phyloP scores from a whole-genome alignment of 2,888 invertebrate species.

The Emmelina monodactyla region DNA sequence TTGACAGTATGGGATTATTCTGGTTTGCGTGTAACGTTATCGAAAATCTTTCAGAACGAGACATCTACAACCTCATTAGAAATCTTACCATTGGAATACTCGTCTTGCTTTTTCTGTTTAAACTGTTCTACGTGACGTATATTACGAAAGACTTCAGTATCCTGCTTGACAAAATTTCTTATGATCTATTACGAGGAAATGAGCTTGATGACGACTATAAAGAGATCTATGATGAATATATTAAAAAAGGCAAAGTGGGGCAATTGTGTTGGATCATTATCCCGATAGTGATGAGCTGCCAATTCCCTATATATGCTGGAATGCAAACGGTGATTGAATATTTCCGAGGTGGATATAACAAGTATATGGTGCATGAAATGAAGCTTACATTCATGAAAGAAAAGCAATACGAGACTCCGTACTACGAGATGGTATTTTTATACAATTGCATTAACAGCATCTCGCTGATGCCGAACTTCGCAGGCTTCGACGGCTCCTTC shows the following conservation, averaged over 20 bases:
- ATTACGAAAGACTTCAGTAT: conserved; percentile 27
- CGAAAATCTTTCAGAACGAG: conserved; percentile 26
- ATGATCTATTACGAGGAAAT: conserved; percentile 32
- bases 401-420: conserved; percentile 35
- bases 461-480: conserved; percentile 28
- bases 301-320: conserved; percentile 36
- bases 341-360: conserved; percentile 14
- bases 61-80: conserved; percentile 33
- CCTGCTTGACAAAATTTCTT: conserved; percentile 29
- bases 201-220: conserved; percentile 29
- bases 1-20: conserved; percentile 27
- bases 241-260: conserved; percentile 27
- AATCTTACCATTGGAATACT: conserved; percentile 32
- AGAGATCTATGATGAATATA: conserved; percentile 27
- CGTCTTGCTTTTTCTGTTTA: conserved; percentile 33
- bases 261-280: conserved; percentile 33
- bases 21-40: conserved; percentile 33
- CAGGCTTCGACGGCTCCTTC: conserved; percentile 41
- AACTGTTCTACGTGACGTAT: conserved; percentile 29
- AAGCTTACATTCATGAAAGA: conserved; percentile 32
- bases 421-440: conserved; percentile 34
- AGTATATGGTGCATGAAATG: conserved; percentile 41
- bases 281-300: conserved; percentile 26
- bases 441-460: conserved; percentile 30
- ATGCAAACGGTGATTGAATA: conserved; percentile 21